A percentile compares a stretch with the other conserved stretches of the same genome.
These are phyloP conservation scores for Eudyptes chrysolophus DNA, from an alignment of 2,113 vertebrate species.

Conservation along the genomic window DNA sequence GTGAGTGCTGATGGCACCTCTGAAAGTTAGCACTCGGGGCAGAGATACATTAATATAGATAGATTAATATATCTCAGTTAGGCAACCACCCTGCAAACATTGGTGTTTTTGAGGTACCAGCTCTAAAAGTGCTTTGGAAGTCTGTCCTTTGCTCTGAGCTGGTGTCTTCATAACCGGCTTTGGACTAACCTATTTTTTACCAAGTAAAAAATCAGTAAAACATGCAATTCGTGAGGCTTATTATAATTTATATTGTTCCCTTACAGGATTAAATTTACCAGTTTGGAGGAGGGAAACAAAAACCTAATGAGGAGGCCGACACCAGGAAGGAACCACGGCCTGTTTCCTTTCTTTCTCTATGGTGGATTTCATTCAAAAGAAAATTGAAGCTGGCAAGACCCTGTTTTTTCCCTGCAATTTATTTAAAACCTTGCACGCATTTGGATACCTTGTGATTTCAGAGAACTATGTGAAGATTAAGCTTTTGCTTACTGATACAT, in stretches of 20 bases:
- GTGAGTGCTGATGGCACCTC: neutral
- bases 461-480: constrained; percentile 80
- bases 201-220: neutral
- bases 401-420: constrained; percentile 73
- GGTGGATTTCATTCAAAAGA: constrained; percentile 75
- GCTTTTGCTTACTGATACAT: constrained; percentile 79
- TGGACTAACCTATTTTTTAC: neutral
- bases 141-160: neutral
- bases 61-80: neutral
- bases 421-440: constrained; percentile 82
- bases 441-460: constrained; percentile 82
- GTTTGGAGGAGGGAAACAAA: constrained; percentile 69
- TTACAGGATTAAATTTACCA: constrained; percentile 77
- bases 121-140: neutral
- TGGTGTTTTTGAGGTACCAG: neutral
- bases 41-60: neutral
- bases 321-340: constrained; percentile 52
- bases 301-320: constrained; percentile 64
- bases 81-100: neutral
- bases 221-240: neutral
- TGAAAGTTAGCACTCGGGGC: neutral
- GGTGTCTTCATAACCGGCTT: neutral
- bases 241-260: constrained; percentile 69
- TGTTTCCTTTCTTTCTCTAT: constrained; percentile 67
- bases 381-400: constrained; percentile 79